Evolutionary conservation across 1,140 invertebrate species (phyloP).

Genomic region (Habropoda laboriosa): DNA sequence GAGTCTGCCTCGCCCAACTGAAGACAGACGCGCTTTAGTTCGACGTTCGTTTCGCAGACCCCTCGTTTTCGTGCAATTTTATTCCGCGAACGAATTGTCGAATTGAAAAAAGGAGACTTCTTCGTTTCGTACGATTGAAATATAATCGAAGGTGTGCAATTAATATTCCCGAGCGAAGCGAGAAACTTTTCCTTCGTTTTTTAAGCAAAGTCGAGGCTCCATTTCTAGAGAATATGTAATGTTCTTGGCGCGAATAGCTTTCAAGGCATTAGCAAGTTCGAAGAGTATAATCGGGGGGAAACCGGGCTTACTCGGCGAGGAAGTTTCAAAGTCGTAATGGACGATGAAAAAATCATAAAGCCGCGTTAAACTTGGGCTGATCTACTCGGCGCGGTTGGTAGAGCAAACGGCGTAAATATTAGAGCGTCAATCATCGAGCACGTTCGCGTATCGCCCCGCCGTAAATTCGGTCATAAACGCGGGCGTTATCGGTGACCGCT

Average conservation of each 20-base stretch:
- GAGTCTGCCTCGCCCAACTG: background rate
- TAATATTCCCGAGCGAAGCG: background rate
- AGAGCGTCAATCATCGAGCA: conserved; percentile 26
- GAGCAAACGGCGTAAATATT: conserved; percentile 26
- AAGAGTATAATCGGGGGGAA: too few species aligned
- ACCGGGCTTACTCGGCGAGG: background rate
- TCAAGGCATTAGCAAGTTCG: background rate
- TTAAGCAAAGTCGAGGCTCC: too few species aligned
- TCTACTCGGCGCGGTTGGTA: too few species aligned
- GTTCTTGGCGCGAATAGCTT: too few species aligned
- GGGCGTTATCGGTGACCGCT: conserved; percentile 27
- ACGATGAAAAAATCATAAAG: background rate
- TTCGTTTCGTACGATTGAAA: too few species aligned
- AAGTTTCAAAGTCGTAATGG: background rate
- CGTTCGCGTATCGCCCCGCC: background rate
- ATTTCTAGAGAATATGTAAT: background rate
- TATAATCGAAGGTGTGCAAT: background rate
- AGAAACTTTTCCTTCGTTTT: background rate
- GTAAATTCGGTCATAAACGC: conserved; percentile 30
- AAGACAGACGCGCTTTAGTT: background rate
- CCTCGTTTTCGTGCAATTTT: too few species aligned
- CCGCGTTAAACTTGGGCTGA: background rate
- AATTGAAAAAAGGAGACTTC: too few species aligned
- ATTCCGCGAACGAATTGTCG: too few species aligned
- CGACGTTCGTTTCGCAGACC: background rate